Conservation (phyloP, 2,797 vertebrate species). For the Lateolabrax maculatus region DNA sequence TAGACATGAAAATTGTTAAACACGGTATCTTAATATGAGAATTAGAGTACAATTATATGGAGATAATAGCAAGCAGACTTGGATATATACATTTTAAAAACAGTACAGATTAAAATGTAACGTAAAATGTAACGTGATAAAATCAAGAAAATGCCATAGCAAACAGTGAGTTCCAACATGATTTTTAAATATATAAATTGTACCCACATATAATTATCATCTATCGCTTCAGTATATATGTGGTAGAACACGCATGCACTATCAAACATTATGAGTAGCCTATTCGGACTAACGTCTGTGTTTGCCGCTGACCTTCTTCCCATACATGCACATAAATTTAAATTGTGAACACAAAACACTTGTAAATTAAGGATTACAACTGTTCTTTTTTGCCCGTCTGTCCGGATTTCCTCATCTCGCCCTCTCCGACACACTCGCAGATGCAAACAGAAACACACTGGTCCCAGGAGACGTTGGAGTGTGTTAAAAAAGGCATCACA, state of each 20-base stretch:
- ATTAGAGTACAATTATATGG: not conserved
- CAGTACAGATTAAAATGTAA: not conserved
- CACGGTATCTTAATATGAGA: too few relatives aligned
- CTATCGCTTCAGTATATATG: not conserved
- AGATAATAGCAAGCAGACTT: not conserved
- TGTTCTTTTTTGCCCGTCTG: conserved; percentile 29
- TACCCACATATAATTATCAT: not conserved
- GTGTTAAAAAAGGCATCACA: conserved; percentile 79
- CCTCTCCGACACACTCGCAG: conserved; percentile 31
- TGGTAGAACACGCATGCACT: not conserved
- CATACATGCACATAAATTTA: not conserved
- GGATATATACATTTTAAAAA: not conserved
- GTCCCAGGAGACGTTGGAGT: conserved; percentile 58
- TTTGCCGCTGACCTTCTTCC: not conserved
- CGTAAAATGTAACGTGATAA: not conserved
- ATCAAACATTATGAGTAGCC: not conserved
- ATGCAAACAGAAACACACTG: conserved; percentile 44
- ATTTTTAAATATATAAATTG: not conserved
- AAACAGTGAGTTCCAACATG: not conserved
- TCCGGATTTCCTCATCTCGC: conserved; percentile 51
- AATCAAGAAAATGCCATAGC: not conserved
- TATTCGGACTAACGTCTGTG: not conserved
- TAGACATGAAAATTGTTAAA: not conserved
- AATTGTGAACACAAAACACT: conserved; percentile 35
- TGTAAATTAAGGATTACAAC: conserved; percentile 72